Conservation (phyloP, 2,113 vertebrate genomes). For the Bos javanicus region DNA sequence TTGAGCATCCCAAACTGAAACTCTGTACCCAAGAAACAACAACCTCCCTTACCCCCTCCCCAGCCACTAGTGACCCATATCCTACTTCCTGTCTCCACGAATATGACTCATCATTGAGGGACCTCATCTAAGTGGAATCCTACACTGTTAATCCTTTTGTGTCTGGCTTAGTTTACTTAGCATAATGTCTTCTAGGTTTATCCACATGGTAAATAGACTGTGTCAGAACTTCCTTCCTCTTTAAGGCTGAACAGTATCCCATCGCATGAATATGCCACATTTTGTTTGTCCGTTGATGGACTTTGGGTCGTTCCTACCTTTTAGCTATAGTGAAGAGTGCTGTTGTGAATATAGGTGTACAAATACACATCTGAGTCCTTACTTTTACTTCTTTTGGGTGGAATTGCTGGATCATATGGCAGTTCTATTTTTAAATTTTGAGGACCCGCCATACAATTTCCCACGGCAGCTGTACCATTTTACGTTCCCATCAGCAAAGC, state of each 20-base stretch:
- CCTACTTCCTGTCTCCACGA: not conserved
- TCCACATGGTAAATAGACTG: too few relatives aligned
- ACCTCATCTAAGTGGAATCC: not conserved
- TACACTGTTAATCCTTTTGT: not conserved
- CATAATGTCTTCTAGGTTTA: not conserved
- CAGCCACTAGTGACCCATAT: not conserved
- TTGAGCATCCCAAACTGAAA: not conserved
- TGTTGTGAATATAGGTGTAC: fast-evolving
- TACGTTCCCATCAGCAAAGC: not conserved
- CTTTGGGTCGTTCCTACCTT: not conserved
- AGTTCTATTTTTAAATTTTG: not conserved
- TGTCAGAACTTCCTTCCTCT: too few relatives aligned
- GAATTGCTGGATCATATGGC: not conserved
- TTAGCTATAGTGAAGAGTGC: not conserved
- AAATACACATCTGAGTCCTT: too few relatives aligned
- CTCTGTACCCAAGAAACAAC: not conserved
- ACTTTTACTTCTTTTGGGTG: not conserved
- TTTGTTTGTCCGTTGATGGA: not conserved
- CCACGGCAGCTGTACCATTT: not conserved
- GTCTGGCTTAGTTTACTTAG: not conserved
- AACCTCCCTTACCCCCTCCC: fast-evolving
- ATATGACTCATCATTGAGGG: fast-evolving
- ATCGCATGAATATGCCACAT: fast-evolving
- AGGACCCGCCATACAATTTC: not conserved
- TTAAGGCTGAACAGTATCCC: too few relatives aligned